Evolutionary conservation across 2,113 vertebrate species (phyloP).

Genomic region (Tiliqua scincoides): DNA sequence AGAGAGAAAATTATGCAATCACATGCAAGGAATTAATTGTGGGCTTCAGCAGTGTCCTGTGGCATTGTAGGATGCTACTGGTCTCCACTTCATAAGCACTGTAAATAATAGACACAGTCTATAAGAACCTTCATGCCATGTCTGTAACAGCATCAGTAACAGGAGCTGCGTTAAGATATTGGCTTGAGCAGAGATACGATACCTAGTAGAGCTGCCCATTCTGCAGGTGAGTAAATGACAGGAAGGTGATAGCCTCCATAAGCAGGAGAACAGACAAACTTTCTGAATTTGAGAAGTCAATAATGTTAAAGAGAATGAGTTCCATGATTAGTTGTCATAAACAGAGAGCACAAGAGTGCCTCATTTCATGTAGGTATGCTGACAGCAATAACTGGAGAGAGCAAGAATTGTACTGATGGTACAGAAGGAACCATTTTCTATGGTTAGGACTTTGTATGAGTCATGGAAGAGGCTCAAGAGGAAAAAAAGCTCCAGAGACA

Average conservation of each 20-base stretch:
- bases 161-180: neutral
- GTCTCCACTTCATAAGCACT: neutral
- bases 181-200: accelerated
- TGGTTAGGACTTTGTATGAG: slow-evolving; percentile 3
- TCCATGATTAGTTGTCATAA: slow-evolving; percentile 65
- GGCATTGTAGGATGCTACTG: neutral
- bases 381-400: slow-evolving; percentile 31
- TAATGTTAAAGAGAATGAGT: slow-evolving; percentile 62
- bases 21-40: neutral
- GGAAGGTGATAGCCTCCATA: slow-evolving; percentile 3
- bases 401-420: slow-evolving; percentile 31
- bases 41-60: accelerated
- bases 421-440: slow-evolving; percentile 17
- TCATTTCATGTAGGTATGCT: slow-evolving; percentile 33
- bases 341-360: slow-evolving; percentile 53
- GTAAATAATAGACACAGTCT: accelerated
- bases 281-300: slow-evolving; percentile 33
- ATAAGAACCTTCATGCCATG: slow-evolving; percentile 6
- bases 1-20: neutral
- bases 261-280: neutral
- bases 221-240: neutral
- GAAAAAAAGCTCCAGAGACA: neutral
- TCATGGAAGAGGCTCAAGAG: neutral
- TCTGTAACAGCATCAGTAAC: accelerated
- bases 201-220: neutral